These are phyloP conservation scores for Microdon myrmicae DNA, from an alignment of 2,888 invertebrate species.

Conservation along the genomic window DNA sequence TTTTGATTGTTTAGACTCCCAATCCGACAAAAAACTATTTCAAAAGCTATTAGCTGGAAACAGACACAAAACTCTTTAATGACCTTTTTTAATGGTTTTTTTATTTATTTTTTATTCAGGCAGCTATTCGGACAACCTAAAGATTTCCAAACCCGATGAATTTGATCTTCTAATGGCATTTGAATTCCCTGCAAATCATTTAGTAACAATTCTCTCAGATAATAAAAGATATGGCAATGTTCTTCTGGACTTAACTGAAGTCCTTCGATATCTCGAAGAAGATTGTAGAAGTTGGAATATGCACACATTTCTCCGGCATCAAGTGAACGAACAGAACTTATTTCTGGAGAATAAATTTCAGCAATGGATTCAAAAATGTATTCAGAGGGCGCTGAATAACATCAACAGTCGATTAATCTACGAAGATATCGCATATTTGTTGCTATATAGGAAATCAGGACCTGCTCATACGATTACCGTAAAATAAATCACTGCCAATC, in stretches of 20 bases:
- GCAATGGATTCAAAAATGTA: slow-evolving; percentile 5
- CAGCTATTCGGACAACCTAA: slow-evolving; percentile 32
- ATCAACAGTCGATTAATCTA: neutral
- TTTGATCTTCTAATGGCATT: slow-evolving; percentile 21
- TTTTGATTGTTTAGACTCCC: too few relatives aligned
- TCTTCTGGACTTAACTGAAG: slow-evolving; percentile 10
- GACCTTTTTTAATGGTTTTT: neutral
- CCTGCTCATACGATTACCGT: slow-evolving; percentile 30
- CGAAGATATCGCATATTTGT: neutral
- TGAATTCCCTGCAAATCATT: slow-evolving; percentile 1
- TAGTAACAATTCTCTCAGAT: slow-evolving; percentile 1
- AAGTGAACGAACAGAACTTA: neutral
- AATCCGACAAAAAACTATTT: too few relatives aligned
- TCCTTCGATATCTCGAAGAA: neutral
- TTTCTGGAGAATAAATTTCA: slow-evolving; percentile 21
- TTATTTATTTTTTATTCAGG: slow-evolving; percentile 12
- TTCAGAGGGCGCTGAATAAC: neutral
- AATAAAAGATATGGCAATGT: slow-evolving; percentile 15
- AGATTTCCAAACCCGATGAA: slow-evolving; percentile 24
- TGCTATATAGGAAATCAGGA: slow-evolving; percentile 6
- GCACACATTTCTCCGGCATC: neutral
- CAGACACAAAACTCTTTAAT: too few relatives aligned
- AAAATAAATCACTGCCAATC: neutral
- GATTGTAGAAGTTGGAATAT: slow-evolving; percentile 1
- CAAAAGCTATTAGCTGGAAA: too few relatives aligned